Evolutionary conservation across 1,140 invertebrate genomes (phyloP).

Genomic region (Gryon sp.): DNA sequence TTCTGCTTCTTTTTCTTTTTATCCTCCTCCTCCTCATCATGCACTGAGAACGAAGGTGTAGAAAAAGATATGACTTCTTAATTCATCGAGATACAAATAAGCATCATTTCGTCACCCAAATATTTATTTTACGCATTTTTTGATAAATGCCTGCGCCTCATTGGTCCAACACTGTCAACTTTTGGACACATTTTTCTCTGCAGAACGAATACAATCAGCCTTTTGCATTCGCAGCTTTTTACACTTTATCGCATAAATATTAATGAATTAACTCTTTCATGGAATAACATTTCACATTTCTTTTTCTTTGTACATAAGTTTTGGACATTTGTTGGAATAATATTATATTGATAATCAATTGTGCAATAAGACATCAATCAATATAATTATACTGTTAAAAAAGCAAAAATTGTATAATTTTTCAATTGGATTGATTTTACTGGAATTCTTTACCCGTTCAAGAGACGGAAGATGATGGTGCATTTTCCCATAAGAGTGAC

Average conservation of each 20-base stretch:
- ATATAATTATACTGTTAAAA: too few relatives aligned
- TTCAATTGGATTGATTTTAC: slow-evolving; percentile 16
- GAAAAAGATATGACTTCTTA: slow-evolving; percentile 65
- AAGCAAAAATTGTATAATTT: neutral
- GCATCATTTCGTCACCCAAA: slow-evolving; percentile 59
- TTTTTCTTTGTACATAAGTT: neutral
- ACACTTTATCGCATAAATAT: too few relatives aligned
- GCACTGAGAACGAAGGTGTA: slow-evolving; percentile 55
- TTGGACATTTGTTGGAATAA: neutral
- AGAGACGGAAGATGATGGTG: slow-evolving; percentile 41
- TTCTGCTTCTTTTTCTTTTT: too few relatives aligned
- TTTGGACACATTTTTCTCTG: too few relatives aligned
- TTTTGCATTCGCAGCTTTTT: neutral
- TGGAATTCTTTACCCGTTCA: slow-evolving; percentile 3
- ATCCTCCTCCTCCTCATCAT: slow-evolving; percentile 23
- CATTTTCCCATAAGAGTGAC: slow-evolving; percentile 42
- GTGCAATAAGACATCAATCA: too few relatives aligned
- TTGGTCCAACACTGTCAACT: neutral
- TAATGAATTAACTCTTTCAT: too few relatives aligned
- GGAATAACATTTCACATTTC: too few relatives aligned
- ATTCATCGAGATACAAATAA: slow-evolving; percentile 63
- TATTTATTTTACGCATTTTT: slow-evolving; percentile 58
- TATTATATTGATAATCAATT: too few relatives aligned
- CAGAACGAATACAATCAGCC: slow-evolving; percentile 4
- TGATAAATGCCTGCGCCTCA: slow-evolving; percentile 1